Conservation (phyloP, 2,797 vertebrate genomes). For the Channallabes apus region DNA sequence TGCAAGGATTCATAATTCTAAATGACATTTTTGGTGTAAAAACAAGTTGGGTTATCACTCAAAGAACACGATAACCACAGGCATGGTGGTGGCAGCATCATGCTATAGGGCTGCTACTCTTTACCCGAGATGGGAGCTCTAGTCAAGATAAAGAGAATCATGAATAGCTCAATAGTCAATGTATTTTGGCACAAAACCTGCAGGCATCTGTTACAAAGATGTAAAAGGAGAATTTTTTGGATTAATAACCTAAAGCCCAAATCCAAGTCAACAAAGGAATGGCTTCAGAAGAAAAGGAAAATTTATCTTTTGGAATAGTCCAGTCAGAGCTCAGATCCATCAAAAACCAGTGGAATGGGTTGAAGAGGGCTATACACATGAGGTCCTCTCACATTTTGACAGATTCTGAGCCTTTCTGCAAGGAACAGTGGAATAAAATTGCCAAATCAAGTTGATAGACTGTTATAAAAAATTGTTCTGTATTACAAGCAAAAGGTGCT, state of each 20-base stretch:
- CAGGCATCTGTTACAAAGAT: background rate
- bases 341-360: background rate
- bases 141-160: background rate
- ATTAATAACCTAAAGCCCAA: background rate
- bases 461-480: background rate
- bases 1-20: background rate
- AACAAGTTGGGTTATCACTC: background rate
- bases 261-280: background rate
- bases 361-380: background rate
- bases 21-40: background rate
- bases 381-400: background rate
- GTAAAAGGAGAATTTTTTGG: background rate
- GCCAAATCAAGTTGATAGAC: background rate
- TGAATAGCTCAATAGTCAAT: background rate
- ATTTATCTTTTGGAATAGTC: background rate
- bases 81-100: background rate
- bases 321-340: background rate
- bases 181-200: background rate
- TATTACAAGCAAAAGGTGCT: background rate
- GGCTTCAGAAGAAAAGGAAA: background rate
- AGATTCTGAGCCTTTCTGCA: background rate
- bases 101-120: background rate
- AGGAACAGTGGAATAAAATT: background rate
- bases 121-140: background rate
- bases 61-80: background rate